Conservation (phyloP, 2,797 vertebrate genomes). For the Halcyon leucocephala region DNA sequence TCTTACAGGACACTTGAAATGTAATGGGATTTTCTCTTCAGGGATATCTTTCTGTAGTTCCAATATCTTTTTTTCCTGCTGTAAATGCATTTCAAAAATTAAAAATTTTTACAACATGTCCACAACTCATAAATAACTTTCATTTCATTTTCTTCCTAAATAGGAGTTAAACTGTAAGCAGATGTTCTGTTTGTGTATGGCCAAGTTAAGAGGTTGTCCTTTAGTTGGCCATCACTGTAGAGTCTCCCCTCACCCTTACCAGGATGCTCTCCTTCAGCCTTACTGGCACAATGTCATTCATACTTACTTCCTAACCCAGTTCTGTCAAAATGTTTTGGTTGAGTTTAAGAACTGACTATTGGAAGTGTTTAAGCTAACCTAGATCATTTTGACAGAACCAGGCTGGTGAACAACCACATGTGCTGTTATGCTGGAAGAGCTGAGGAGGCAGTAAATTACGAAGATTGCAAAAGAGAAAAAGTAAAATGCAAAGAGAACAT, state of each 20-base stretch:
- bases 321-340: slow-evolving; percentile 17
- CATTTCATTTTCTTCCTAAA: background rate
- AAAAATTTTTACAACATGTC: background rate
- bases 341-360: background rate
- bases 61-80: background rate
- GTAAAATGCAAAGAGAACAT: background rate
- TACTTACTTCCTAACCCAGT: background rate
- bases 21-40: background rate
- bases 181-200: background rate
- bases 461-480: background rate
- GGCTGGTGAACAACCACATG: slow-evolving; percentile 2
- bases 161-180: background rate
- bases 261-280: background rate
- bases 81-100: background rate
- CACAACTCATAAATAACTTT: background rate
- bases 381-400: slow-evolving; percentile 60
- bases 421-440: background rate
- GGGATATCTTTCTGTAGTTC: background rate
- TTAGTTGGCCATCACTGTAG: background rate
- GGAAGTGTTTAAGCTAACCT: slow-evolving; percentile 30
- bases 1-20: background rate
- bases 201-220: background rate
- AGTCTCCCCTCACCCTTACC: background rate
- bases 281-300: background rate
- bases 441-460: background rate